Conservation (phyloP, 2,888 invertebrate species). For the Endotricha flammealis region DNA sequence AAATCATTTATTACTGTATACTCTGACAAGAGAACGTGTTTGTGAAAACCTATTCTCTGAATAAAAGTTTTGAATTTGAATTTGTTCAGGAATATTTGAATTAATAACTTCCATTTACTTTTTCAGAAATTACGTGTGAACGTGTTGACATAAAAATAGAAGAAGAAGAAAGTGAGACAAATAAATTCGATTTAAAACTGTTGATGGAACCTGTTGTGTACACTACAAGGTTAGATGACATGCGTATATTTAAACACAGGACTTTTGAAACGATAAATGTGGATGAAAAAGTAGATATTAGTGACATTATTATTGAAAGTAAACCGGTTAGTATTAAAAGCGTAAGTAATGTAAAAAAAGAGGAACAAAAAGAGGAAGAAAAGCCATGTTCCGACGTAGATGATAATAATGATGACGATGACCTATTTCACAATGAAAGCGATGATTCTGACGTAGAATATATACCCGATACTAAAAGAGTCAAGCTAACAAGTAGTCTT, state of each 20-base stretch:
- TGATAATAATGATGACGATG: constrained; percentile 9
- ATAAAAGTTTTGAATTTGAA: too few relatives aligned
- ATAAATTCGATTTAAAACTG: constrained; percentile 55
- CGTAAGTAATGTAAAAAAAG: constrained; percentile 13
- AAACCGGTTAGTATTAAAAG: constrained; percentile 35
- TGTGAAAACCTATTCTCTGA: too few relatives aligned
- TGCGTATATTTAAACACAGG: constrained; percentile 40
- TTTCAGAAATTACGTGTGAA: constrained; percentile 14
- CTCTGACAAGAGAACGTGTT: too few relatives aligned
- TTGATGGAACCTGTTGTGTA: constrained; percentile 52
- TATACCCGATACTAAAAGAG: constrained; percentile 27
- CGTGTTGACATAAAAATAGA: constrained; percentile 1
- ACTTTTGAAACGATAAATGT: background rate
- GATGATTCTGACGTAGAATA: constrained; percentile 17
- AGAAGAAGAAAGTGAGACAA: constrained; percentile 14
- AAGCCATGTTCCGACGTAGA: background rate
- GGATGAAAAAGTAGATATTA: constrained; percentile 26
- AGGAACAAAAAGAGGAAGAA: constrained; percentile 12
- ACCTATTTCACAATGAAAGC: constrained; percentile 3
- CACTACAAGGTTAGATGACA: constrained; percentile 52
- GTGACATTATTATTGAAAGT: constrained; percentile 41
- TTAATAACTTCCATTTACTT: too few relatives aligned
- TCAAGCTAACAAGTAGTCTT: constrained; percentile 45
- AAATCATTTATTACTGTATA: too few relatives aligned
- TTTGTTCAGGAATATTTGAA: too few relatives aligned